Evolutionary conservation across 2,888 invertebrate species (phyloP).

Genomic region (Orthonychiurus folsomi): DNA sequence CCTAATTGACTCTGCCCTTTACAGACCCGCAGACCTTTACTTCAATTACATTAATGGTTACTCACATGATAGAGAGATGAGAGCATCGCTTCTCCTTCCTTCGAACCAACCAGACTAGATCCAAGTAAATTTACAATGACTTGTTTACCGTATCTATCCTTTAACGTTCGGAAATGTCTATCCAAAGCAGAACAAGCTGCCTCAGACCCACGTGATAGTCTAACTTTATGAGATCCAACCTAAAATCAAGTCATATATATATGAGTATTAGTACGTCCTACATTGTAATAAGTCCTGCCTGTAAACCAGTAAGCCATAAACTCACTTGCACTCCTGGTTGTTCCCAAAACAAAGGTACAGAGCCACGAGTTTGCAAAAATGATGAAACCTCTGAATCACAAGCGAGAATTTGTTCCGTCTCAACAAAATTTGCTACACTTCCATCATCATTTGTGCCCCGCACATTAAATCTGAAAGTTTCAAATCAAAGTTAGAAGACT

Average conservation of each 20-base stretch:
- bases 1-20: not conserved
- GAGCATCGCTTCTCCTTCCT: slow-evolving; percentile 93
- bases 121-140: slow-evolving; percentile 88
- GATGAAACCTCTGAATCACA: slow-evolving; percentile 84
- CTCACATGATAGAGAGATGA: slow-evolving; percentile 78
- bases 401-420: slow-evolving; percentile 95
- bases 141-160: slow-evolving; percentile 81
- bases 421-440: slow-evolving; percentile 98
- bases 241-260: slow-evolving; percentile 41
- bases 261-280: no score
- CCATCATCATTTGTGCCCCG: slow-evolving; percentile 99
- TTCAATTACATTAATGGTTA: not conserved
- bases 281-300: slow-evolving; percentile 8
- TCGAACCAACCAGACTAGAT: slow-evolving; percentile 79
- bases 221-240: slow-evolving; percentile 97
- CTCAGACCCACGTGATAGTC: slow-evolving; percentile 90
- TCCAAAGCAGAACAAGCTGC: slow-evolving; percentile 88
- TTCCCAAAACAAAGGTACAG: slow-evolving; percentile 98
- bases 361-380: slow-evolving; percentile 86
- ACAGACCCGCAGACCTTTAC: not conserved
- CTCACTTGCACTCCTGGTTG: slow-evolving; percentile 86
- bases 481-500: no score
- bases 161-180: slow-evolving; percentile 74
- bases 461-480: slow-evolving; percentile 74
- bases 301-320: slow-evolving; percentile 2